Base-by-base conservation (phyloP, 2,797 vertebrate genomes). In the Echeneis naucrates region DNA sequence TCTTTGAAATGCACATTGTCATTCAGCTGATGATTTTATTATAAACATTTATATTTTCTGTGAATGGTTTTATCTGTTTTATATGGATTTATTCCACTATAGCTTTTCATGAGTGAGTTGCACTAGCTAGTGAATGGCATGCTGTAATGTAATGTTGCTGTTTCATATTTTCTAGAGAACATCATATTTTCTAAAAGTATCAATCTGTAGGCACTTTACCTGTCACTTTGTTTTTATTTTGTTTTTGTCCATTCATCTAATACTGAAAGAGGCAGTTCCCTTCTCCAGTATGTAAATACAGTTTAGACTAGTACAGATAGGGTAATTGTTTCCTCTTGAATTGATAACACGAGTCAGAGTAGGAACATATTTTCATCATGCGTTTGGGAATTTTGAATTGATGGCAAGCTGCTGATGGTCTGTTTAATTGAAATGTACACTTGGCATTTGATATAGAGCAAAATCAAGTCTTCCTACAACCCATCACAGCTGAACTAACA, bases 401-500 rank as follows among this genome's bases (percentile, higher is more conserved):
- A 70, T 74, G 52, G 38, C 66, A 64, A 66, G 63, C 68, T 30
- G 40, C 56, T 53, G 55, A 56, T 67, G 55, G 72, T 75, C 62
- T 68, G 48, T 80, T 63, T 69, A 74, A 82, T 68, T 75, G 32
- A 72, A 82, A 73, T 51, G 23, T 55, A 81, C 27, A 65, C 71
- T 68, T 69, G 47, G 14, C 33, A 62, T 81, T 83, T 62, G 68
- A 48, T 24, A 63, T 17, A 30, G 55, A 62, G 40, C 38, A 67
- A 64, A 69, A 74, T 68, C 47, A 72, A 68, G 48, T 66, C 45
- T 75, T 68, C 24, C 68, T 51, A 30, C 52, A 77, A 44, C 35
- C 59, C 1, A 35, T 32, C 53, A 59, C 78, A 89, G 81, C 82
- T 89, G 82, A 84, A 81, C 67, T 77, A 86, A 79, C 78, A 89